Evolutionary conservation across 1,140 invertebrate genomes (phyloP).

Genomic region (Limonius californicus): DNA sequence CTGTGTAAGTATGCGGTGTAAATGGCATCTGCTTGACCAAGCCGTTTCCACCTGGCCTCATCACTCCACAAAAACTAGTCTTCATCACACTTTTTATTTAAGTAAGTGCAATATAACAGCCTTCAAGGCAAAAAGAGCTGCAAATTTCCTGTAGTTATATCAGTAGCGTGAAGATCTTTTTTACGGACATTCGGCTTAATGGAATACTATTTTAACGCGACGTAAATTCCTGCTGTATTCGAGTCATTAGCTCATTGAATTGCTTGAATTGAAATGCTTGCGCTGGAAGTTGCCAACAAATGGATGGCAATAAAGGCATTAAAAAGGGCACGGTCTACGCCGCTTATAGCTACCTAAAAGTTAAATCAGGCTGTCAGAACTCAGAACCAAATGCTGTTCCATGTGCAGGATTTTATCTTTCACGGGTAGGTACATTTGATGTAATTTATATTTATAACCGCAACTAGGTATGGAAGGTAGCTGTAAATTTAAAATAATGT

Average conservation of each 20-base stretch:
- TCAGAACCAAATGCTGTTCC: not conserved
- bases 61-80: not conserved
- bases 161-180: too few relatives aligned
- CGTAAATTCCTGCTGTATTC: not conserved
- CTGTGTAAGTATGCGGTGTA: not conserved
- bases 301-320: too few relatives aligned
- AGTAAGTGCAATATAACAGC: not conserved
- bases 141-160: not conserved
- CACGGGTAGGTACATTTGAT: constrained; percentile 13
- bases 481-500: constrained; percentile 27
- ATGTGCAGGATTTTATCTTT: not conserved
- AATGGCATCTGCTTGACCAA: constrained; percentile 6
- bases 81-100: not conserved
- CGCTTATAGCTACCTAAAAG: not conserved
- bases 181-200: too few relatives aligned
- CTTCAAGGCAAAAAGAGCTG: not conserved
- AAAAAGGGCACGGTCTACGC: not conserved
- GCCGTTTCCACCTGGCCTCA: constrained; percentile 1
- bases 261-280: too few relatives aligned
- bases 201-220: not conserved
- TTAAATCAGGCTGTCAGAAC: not conserved
- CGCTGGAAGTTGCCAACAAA: too few relatives aligned
- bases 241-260: not conserved
- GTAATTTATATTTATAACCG: constrained; percentile 26
- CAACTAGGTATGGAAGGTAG: constrained; percentile 21